Percentiles rank a stretch among this genome's conserved stretches.
These are phyloP conservation scores for Alethe castanea DNA, from an alignment of 2,113 vertebrate species.

Conservation along the genomic window DNA sequence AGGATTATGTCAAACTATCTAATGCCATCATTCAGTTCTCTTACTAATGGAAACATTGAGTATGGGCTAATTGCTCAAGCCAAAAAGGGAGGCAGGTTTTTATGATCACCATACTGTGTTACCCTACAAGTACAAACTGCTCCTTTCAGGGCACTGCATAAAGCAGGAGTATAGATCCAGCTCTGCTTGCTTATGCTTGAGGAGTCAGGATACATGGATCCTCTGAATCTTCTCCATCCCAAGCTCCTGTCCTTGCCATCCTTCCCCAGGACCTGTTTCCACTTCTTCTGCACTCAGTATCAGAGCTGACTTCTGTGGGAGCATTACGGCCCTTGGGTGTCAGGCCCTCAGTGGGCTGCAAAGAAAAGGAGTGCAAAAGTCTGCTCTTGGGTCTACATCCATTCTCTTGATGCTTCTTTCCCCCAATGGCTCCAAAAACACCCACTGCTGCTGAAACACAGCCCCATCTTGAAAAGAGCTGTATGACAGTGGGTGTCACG, in stretches of 20 bases:
- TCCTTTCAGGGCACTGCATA: background rate
- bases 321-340: background rate
- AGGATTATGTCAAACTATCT: constrained; percentile 35
- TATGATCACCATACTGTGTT: background rate
- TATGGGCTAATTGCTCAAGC: background rate
- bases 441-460: background rate
- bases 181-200: background rate
- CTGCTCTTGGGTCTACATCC: background rate
- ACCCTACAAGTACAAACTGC: background rate
- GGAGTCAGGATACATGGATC: background rate
- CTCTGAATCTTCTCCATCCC: background rate
- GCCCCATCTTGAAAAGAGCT: background rate
- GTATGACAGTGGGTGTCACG: background rate
- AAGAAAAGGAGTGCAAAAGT: background rate
- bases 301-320: background rate
- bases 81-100: background rate
- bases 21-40: background rate
- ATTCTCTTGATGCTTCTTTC: background rate
- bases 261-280: background rate
- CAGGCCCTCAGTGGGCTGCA: background rate
- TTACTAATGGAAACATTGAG: constrained; percentile 22
- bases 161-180: background rate
- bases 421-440: background rate
- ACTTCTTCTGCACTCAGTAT: background rate
- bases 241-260: background rate